These are phyloP conservation scores for Syngnathus typhle DNA, from an alignment of 2,113 vertebrate genomes.

Conservation along the genomic window DNA sequence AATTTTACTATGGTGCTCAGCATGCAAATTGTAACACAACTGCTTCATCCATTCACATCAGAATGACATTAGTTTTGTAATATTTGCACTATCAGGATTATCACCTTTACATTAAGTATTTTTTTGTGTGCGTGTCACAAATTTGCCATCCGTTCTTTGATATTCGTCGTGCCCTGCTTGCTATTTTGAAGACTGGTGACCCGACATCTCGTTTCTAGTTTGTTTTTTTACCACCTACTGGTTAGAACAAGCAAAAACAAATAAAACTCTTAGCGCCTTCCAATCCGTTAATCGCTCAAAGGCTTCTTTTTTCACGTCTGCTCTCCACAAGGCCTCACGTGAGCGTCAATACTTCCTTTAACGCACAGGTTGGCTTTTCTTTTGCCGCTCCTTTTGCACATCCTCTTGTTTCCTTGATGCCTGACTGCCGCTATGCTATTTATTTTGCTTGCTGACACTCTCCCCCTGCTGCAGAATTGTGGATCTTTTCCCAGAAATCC, in stretches of 20 bases:
- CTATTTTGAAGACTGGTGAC: neutral
- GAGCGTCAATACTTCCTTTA: constrained; percentile 54
- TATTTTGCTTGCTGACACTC: constrained; percentile 63
- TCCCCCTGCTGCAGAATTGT: constrained; percentile 69
- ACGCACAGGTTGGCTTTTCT: constrained; percentile 55
- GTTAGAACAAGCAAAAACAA: constrained; percentile 25
- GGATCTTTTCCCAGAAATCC: constrained; percentile 76
- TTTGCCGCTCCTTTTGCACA: constrained; percentile 57
- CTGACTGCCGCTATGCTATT: constrained; percentile 63
- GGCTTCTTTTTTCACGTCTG: constrained; percentile 22
- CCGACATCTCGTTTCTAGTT: constrained; percentile 11
- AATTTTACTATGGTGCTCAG: constrained; percentile 11
- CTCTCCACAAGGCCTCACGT: constrained; percentile 44
- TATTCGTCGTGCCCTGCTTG: neutral
- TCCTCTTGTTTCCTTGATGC: constrained; percentile 65
- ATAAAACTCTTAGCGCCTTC: constrained; percentile 32
- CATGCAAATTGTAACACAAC: constrained; percentile 5
- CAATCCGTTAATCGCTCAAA: constrained; percentile 24
- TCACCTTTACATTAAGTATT: too few species aligned
- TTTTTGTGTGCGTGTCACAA: too few species aligned
- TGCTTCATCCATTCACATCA: neutral
- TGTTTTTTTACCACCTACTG: constrained; percentile 16
- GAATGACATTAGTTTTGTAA: neutral
- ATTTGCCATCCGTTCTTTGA: neutral
- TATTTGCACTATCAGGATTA: too few species aligned